phyloP scores from a whole-genome alignment of 2,113 vertebrate species.

The Leucoraja erinaceus region DNA sequence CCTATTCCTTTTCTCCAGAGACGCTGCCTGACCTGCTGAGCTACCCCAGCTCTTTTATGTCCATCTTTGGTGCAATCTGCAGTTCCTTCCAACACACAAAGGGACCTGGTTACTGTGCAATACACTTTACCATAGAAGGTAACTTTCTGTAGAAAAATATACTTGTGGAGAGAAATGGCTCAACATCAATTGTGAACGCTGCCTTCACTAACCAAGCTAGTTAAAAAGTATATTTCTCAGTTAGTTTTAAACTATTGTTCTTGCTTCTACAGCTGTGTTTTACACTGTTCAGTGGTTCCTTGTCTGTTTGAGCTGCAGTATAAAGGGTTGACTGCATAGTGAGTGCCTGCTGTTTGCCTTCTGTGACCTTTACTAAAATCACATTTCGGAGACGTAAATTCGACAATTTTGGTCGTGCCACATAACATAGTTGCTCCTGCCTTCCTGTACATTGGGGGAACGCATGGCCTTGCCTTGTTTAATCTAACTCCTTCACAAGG shows the following conservation, averaged over 20 bases:
- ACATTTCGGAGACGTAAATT: neutral
- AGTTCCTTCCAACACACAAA: too few species aligned
- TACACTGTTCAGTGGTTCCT: neutral
- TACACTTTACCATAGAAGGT: neutral
- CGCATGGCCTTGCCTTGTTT: neutral
- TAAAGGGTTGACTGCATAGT: neutral
- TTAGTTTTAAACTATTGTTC: neutral
- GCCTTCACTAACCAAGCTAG: neutral
- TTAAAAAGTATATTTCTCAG: neutral
- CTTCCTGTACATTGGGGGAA: too few species aligned
- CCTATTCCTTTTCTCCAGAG: too few species aligned
- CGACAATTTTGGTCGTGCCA: neutral
- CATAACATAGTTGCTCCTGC: too few species aligned
- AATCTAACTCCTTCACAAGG: neutral
- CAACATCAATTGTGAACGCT: neutral
- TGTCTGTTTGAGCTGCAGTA: neutral
- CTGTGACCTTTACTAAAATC: neutral
- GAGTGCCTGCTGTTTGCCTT: slow-evolving; percentile 9
- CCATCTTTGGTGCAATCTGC: too few species aligned
- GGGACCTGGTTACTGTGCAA: neutral
- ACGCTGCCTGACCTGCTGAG: too few species aligned
- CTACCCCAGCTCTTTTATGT: too few species aligned
- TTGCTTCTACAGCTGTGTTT: neutral
- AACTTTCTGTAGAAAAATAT: neutral
- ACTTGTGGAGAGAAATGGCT: neutral